Percentiles rank a stretch among this genome's conserved stretches.
These are phyloP conservation scores for Nephrotoma flavescens DNA, from an alignment of 2,888 invertebrate species.

Conservation along the genomic window DNA sequence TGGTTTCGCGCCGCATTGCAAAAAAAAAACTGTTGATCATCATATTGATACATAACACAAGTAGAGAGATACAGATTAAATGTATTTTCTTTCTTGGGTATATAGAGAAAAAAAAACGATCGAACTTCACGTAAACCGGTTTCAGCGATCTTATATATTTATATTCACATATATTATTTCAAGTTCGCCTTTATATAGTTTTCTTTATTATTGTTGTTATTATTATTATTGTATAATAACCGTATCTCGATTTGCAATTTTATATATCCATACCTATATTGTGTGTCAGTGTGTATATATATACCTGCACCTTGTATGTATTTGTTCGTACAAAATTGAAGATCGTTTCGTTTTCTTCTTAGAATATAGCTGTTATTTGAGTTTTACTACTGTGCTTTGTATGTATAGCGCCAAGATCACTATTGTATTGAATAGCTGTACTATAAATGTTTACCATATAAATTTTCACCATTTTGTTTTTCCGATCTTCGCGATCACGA, in stretches of 20 bases:
- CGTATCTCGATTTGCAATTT: slow-evolving; percentile 1
- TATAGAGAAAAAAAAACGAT: neutral
- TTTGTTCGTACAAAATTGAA: neutral
- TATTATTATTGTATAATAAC: slow-evolving; percentile 2
- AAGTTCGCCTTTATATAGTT: neutral
- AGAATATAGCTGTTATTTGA: neutral
- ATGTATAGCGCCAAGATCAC: neutral
- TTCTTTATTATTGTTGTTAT: neutral
- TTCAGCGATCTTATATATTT: neutral
- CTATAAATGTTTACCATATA: neutral
- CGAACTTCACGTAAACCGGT: neutral
- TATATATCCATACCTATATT: neutral
- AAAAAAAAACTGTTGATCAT: neutral
- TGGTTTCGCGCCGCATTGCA: neutral
- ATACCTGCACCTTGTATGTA: neutral
- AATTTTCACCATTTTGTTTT: neutral
- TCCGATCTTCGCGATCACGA: neutral
- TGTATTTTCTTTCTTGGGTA: neutral
- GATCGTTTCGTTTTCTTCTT: neutral
- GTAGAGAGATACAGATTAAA: neutral
- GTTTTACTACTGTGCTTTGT: neutral
- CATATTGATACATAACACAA: neutral
- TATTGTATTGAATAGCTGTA: neutral
- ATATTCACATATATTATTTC: neutral
- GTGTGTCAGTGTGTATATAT: neutral